Evolutionary conservation across 1,140 invertebrate genomes (phyloP), one percentile per base, ranked within the genome.

Genomic region (Eurosta solidaginis): DNA sequence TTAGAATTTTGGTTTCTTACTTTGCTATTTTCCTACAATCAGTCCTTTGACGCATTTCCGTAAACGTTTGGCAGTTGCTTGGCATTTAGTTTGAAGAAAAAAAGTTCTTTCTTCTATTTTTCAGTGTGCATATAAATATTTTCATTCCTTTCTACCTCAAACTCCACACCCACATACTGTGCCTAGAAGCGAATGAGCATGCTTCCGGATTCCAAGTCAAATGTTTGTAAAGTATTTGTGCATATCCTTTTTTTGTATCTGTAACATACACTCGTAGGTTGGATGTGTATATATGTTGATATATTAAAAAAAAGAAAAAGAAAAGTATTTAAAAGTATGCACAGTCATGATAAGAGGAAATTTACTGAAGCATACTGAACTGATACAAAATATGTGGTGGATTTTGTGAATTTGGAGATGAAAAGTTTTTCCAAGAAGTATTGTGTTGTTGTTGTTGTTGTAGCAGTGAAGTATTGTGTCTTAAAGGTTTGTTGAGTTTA

Each of bases 51-150:
- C 36, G 40, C 29, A 40, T 68, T 68, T 68, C 33, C 7, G 59
- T 40, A 68, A 68, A 29, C 59, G 36, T 68, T 68, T 68, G 59
- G 59, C 59, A 68, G 6, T 68, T 68, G 59, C 40, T 40, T 68
- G 59, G 59, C 33, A 68, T 68, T 68, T 40, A 40, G 5, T 7
- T n/a, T n/a, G n/a, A 40, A 68, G 40, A 59, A 12, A 33, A 59
- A 36, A n/a, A n/a, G 1, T 29, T 33, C n/a, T 33, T 33, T 42
- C 12, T 54, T 49, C 14, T 49, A 17, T 49, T 10, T 5, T 6
- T 6, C 4, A 10, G 6, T 29, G 27, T 29, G 10, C 25, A 29
- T 68, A 10, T 9, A 29, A 3, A 1, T 33, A n/a, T 6, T 1
- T 17, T 9, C n/a, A 25, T 40, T 47, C n/a, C 22, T 22, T 68